Evolutionary conservation across 2,113 vertebrate genomes (phyloP), one percentile per base, ranked within the genome.

Genomic region (Vanacampus margaritifer): DNA sequence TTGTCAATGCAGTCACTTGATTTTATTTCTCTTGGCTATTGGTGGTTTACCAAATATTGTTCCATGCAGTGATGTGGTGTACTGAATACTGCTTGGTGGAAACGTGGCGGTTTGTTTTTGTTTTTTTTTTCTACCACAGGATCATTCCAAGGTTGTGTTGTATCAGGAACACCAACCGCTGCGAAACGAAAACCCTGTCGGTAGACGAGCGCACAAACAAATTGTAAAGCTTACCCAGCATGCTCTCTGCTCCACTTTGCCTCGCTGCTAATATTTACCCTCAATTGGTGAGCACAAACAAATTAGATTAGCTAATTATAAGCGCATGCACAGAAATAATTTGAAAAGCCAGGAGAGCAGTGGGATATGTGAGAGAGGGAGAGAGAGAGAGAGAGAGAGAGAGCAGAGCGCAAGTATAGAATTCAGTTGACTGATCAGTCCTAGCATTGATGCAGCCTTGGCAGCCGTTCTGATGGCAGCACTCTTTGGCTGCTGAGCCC

Each of bases 381-480:
- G n/a, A n/a, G n/a, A n/a, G n/a, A n/a, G n/a, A n/a, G n/a, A n/a
- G n/a, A n/a, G n/a, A n/a, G 36, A 68, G 28, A 45, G 28, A 62
- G 60, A 72, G 69, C 54, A 62, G 56, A 72, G 67, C 54, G 67
- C 62, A 64, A 54, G 21, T n/a, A 56, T 58, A 50, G 48, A 69
- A 71, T 53, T 75, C 62, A 68, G 41, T 3, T 80, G 84, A 73
- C 80, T 76, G 74, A 87, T 88, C 62, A 62, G 83, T 87, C 75
- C 69, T 11, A 57, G 79, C 80, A 57, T 59, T 84, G 87, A 89
- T 84, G 76, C 69, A 87, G 79, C 10, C 16, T 68, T 35, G 62
- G 65, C 70, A 69, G 75, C 78, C 78, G 51, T 87, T 84, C 87
- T 89, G 87, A 87, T 79, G 89, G 78, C 79, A 86, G 84, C 86